Evolutionary conservation across 1,140 invertebrate species (phyloP).

Genomic region (Babylonia areolata): DNA sequence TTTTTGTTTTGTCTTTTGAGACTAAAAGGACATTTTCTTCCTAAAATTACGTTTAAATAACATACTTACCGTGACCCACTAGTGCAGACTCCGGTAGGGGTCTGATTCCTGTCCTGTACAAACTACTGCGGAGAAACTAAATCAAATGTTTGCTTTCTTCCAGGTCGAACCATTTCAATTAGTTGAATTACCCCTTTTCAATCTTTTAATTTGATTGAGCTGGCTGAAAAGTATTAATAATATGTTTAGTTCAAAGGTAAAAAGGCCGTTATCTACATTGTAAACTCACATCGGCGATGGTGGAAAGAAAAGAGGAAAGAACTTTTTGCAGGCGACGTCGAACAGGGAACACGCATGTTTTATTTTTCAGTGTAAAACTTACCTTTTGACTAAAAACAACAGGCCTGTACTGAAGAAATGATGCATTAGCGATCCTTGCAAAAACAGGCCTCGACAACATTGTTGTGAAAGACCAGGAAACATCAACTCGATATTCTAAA

Average conservation of each 20-base stretch:
- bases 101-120: too few species aligned
- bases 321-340: neutral
- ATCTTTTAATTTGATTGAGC: neutral
- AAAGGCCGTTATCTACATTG: neutral
- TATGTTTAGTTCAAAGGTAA: neutral
- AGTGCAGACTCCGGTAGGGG: too few species aligned
- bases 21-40: too few species aligned
- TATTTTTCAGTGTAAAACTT: neutral
- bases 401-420: neutral
- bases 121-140: too few species aligned
- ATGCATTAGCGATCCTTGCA: neutral
- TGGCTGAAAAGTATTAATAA: neutral
- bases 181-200: too few species aligned
- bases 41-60: too few species aligned
- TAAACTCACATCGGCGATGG: neutral
- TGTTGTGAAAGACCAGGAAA: neutral
- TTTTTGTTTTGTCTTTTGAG: too few species aligned
- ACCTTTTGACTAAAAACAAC: constrained; percentile 13
- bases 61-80: too few species aligned
- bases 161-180: too few species aligned
- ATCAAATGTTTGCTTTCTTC: too few species aligned
- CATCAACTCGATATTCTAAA: neutral
- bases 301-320: neutral
- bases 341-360: neutral
- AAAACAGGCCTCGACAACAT: constrained; percentile 17